phyloP scores from a whole-genome alignment of 2,113 vertebrate species.

The Meleagris gallopavo region DNA sequence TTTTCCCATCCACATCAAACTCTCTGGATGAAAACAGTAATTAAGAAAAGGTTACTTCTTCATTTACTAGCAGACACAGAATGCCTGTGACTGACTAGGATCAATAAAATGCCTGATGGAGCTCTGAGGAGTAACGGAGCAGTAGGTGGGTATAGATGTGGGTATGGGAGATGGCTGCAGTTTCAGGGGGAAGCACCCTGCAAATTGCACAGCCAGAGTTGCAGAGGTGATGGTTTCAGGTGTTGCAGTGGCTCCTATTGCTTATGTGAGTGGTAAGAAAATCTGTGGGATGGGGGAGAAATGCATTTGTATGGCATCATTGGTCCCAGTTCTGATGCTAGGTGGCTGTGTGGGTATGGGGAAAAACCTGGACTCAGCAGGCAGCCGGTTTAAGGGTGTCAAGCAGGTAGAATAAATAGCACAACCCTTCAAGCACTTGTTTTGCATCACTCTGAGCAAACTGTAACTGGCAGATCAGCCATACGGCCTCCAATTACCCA shows the following conservation, averaged over 20 bases:
- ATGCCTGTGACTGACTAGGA: not conserved
- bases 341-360: not conserved
- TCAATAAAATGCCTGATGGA: not conserved
- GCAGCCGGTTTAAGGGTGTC: not conserved
- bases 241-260: accelerated
- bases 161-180: not conserved
- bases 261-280: accelerated
- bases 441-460: not conserved
- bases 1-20: not conserved
- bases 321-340: accelerated
- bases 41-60: not conserved
- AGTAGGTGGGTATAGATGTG: not conserved
- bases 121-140: not conserved
- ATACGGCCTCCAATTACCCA: not conserved
- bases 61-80: not conserved
- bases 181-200: accelerated
- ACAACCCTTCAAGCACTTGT: not conserved
- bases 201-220: accelerated
- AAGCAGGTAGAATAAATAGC: not conserved
- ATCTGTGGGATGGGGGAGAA: not conserved
- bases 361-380: not conserved
- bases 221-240: not conserved
- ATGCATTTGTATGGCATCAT: accelerated
- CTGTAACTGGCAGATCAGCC: not conserved
- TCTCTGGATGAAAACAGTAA: not conserved